Percentiles rank a stretch among this genome's conserved stretches.
phyloP scores from a whole-genome alignment of 2,888 invertebrate species.

The Lamellibrachia satsuma region DNA sequence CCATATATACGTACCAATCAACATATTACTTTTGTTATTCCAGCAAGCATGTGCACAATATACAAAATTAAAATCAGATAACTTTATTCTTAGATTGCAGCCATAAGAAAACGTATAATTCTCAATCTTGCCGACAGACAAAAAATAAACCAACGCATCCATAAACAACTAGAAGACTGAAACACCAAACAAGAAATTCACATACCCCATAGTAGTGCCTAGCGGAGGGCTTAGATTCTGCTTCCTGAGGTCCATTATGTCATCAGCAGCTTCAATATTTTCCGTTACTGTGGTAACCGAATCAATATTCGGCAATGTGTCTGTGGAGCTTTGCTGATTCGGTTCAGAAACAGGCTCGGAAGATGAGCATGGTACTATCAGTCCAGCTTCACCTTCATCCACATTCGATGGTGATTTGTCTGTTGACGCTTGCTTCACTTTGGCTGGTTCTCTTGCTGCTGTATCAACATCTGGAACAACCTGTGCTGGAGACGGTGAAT shows the following conservation, averaged over 20 bases:
- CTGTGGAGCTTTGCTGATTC: neutral
- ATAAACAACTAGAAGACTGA: neutral
- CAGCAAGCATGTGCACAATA: no score
- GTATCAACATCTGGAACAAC: neutral
- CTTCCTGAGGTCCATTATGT: neutral
- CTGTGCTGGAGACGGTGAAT: neutral
- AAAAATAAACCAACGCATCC: no score
- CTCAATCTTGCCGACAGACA: no score
- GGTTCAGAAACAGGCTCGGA: neutral
- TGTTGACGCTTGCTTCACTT: neutral
- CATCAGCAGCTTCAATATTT: neutral
- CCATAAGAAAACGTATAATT: neutral
- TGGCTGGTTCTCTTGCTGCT: neutral
- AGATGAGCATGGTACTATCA: neutral
- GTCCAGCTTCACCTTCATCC: neutral
- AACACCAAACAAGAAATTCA: neutral
- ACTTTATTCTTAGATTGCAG: no score
- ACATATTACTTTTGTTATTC: no score
- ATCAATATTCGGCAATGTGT: neutral
- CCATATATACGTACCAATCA: no score
- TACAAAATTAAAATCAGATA: no score
- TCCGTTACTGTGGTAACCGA: neutral
- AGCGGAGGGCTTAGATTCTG: neutral
- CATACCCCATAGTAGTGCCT: neutral
- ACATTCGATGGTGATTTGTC: neutral